Percentiles rank a stretch among this genome's conserved stretches.
These are phyloP conservation scores for Passerina amoena DNA, from an alignment of 2,113 vertebrate genomes.

Conservation along the genomic window DNA sequence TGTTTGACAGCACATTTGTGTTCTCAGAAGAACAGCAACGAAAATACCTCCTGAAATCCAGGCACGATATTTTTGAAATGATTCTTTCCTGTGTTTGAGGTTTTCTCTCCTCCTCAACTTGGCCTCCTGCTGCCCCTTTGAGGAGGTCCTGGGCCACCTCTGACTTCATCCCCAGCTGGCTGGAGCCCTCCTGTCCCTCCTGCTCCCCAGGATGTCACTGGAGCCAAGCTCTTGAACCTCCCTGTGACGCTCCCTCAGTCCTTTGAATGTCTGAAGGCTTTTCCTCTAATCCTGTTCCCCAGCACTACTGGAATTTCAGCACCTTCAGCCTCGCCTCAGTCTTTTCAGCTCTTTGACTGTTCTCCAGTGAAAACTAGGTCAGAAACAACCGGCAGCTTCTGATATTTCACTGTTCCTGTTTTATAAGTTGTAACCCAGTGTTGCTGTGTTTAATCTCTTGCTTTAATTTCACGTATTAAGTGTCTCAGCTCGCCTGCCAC, in stretches of 20 bases:
- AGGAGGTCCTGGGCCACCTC: background rate
- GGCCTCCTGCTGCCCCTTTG: rapidly evolving
- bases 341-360: constrained; percentile 17
- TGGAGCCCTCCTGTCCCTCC: background rate
- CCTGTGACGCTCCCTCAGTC: background rate
- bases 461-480: background rate
- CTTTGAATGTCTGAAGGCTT: constrained; percentile 7
- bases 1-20: background rate
- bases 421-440: background rate
- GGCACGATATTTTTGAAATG: rapidly evolving
- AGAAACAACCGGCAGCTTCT: constrained; percentile 44
- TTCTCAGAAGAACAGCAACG: background rate
- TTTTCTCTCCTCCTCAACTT: background rate
- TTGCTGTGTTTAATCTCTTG: background rate
- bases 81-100: background rate
- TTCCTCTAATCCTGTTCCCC: background rate
- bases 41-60: background rate
- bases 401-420: constrained; percentile 25
- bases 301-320: constrained; percentile 59
- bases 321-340: constrained; percentile 44
- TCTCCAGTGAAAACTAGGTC: constrained; percentile 64
- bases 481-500: background rate
- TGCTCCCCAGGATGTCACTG: background rate
- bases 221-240: background rate
- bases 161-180: background rate